A percentile compares a stretch with the other conserved stretches of the same genome.
Evolutionary conservation across 2,888 invertebrate species (phyloP).

Genomic region (Invenusta paracnida): DNA sequence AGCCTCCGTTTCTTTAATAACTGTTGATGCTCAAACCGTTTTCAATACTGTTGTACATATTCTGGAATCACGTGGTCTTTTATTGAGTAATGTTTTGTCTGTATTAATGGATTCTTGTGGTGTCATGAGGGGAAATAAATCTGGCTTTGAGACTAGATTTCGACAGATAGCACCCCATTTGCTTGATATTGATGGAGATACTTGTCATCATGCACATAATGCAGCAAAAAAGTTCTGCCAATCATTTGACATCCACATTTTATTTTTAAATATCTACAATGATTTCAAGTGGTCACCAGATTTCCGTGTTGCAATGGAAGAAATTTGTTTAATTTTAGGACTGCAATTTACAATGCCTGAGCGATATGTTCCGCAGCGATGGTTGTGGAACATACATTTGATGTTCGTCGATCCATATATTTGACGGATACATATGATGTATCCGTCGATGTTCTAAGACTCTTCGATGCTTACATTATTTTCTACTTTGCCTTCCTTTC

Average conservation of each 20-base stretch:
- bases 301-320: slow-evolving; percentile 5
- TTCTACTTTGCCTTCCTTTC: slow-evolving; percentile 16
- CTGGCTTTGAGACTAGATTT: neutral
- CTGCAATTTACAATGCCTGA: slow-evolving; percentile 11
- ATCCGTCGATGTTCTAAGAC: neutral
- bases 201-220: neutral
- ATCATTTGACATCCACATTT: neutral
- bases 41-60: neutral
- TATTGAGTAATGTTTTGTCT: neutral
- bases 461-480: slow-evolving; percentile 8
- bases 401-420: too few species aligned
- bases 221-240: neutral
- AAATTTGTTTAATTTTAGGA: slow-evolving; percentile 4
- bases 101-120: neutral
- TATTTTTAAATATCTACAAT: slow-evolving; percentile 35
- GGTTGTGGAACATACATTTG: too few species aligned
- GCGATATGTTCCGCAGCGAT: slow-evolving; percentile 3
- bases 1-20: slow-evolving; percentile 4
- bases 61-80: neutral
- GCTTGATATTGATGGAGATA: neutral
- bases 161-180: neutral
- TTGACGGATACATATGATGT: slow-evolving; percentile 28
- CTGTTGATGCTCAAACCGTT: slow-evolving; percentile 21
- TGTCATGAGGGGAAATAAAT: neutral
- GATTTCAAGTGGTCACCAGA: slow-evolving; percentile 48